Conservation (phyloP, 2,113 vertebrate genomes). For the Colius striatus region DNA sequence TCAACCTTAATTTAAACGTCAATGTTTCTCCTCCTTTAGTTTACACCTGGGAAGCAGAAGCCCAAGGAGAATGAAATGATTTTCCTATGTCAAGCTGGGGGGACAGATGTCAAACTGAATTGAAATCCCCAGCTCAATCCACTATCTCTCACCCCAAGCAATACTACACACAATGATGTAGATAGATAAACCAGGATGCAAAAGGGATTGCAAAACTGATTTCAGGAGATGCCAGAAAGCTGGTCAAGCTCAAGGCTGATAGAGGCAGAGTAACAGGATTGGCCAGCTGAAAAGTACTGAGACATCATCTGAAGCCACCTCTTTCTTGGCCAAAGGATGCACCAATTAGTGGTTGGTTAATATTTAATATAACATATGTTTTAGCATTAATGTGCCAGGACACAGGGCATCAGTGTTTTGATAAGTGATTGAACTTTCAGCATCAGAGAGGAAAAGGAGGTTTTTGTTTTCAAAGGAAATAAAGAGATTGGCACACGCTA, state of each 20-base stretch:
- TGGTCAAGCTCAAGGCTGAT: not conserved
- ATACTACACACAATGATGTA: not conserved
- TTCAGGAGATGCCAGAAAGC: not conserved
- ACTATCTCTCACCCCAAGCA: not conserved
- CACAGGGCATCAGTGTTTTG: slow-evolving; percentile 27
- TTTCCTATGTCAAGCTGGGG: not conserved
- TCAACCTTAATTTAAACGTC: not conserved
- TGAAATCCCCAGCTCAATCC: not conserved
- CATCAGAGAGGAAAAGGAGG: not conserved
- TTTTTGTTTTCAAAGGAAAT: slow-evolving; percentile 15
- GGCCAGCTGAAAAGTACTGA: not conserved
- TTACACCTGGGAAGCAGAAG: not conserved
- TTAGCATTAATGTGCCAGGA: slow-evolving; percentile 21
- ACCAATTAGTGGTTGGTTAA: slow-evolving; percentile 16
- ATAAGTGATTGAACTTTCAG: slow-evolving; percentile 24
- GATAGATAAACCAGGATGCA: not conserved
- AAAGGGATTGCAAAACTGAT: not conserved
- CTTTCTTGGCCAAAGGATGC: not conserved
- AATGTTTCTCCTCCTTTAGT: not conserved
- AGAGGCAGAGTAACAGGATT: not conserved
- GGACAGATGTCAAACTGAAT: not conserved
- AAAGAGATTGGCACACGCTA: not conserved
- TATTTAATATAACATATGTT: slow-evolving; percentile 56
- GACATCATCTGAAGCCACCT: not conserved
- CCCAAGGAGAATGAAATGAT: not conserved